Percentiles rank a stretch among this genome's conserved stretches.
Evolutionary conservation across 2,113 vertebrate species (phyloP).

Genomic region (Syngnathoides biaculeatus): DNA sequence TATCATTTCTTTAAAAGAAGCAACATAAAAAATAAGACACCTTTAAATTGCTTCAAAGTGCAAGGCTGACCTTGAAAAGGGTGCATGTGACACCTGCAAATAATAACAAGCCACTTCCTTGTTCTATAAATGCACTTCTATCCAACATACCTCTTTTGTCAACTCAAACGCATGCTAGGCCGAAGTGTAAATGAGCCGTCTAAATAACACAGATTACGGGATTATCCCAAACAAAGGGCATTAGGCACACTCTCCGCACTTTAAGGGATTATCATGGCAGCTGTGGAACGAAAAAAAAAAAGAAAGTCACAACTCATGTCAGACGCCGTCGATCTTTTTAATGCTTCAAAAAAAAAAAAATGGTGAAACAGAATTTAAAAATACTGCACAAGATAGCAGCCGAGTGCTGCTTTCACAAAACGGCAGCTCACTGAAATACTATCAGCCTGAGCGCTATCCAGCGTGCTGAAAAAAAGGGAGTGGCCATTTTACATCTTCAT

Average conservation of each 20-base stretch:
- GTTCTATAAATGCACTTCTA: constrained; percentile 13
- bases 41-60: background rate
- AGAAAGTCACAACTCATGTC: constrained; percentile 66
- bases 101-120: background rate
- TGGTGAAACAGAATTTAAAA: background rate
- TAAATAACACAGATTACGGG: constrained; percentile 76
- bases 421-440: constrained; percentile 46
- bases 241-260: constrained; percentile 72
- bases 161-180: constrained; percentile 12
- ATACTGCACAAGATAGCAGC: background rate
- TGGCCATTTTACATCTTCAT: constrained; percentile 58
- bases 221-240: constrained; percentile 79
- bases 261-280: constrained; percentile 76
- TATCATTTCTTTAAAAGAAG: background rate
- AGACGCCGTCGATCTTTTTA: constrained; percentile 34
- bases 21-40: background rate
- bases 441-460: constrained; percentile 70
- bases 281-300: constrained; percentile 55
- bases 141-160: background rate
- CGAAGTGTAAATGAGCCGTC: constrained; percentile 71
- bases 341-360: constrained; percentile 34
- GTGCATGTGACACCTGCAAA: background rate
- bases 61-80: background rate
- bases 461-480: constrained; percentile 77
- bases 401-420: constrained; percentile 46